Conservation (phyloP, 2,113 vertebrate species). For the Boulengeromyrus knoepffleri region DNA sequence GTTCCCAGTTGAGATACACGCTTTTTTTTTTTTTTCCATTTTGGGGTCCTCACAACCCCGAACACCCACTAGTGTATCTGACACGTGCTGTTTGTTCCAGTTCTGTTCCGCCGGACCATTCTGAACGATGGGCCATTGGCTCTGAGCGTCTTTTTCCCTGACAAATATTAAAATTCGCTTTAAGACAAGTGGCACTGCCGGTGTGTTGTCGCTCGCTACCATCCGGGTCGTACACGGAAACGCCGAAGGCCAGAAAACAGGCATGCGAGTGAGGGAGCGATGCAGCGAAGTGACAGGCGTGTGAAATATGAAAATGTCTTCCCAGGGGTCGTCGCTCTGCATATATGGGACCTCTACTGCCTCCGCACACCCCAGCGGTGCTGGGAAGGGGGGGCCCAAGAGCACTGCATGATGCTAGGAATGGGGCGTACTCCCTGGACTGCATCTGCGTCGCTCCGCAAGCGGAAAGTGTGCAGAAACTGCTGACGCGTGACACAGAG, state of each 20-base stretch:
- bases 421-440: not conserved
- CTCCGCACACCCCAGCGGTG: not conserved
- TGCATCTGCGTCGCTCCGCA: not conserved
- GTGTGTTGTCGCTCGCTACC: not conserved
- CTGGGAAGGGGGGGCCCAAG: not conserved
- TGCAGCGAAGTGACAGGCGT: not conserved
- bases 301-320: slow-evolving; percentile 4
- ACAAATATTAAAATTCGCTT: not conserved
- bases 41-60: not conserved
- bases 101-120: not conserved
- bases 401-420: not conserved
- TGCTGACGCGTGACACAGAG: not conserved
- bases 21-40: not conserved
- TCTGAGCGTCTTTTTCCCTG: not conserved
- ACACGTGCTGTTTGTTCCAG: not conserved
- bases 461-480: not conserved
- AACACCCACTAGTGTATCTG: not conserved
- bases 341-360: not conserved
- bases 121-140: not conserved
- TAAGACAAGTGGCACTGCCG: not conserved
- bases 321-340: not conserved
- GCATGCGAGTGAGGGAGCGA: not conserved
- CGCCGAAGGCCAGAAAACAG: not conserved
- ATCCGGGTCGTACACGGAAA: not conserved
- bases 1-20: not conserved